Evolutionary conservation across 1,140 invertebrate genomes (phyloP).

Genomic region (Augochlora pura): DNA sequence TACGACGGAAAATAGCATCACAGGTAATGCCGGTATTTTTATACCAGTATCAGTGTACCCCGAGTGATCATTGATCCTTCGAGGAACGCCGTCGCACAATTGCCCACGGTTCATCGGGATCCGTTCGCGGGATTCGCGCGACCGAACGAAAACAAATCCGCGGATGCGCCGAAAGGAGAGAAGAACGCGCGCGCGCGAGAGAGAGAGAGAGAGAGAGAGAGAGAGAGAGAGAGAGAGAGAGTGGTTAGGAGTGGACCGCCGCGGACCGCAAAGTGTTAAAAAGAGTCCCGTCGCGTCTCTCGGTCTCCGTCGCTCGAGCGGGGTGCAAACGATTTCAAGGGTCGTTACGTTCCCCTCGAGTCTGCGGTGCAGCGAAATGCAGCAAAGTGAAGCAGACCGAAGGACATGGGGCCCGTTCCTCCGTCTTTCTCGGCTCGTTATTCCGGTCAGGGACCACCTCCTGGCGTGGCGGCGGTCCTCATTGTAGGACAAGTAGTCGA

Average conservation of each 20-base stretch:
- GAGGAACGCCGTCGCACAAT: too few species aligned
- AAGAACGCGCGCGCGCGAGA: too few species aligned
- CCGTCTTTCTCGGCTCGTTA: slow-evolving; percentile 60
- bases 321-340: slow-evolving; percentile 34
- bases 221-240: neutral
- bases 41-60: too few species aligned
- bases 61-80: too few species aligned
- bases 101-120: too few species aligned
- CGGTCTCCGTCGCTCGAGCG: neutral
- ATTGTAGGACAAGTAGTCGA: slow-evolving; percentile 69
- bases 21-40: too few species aligned
- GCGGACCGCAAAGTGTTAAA: slow-evolving; percentile 2
- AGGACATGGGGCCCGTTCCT: slow-evolving; percentile 28
- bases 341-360: slow-evolving; percentile 30
- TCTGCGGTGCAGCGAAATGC: slow-evolving; percentile 17
- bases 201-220: too few species aligned
- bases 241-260: neutral
- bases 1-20: too few species aligned
- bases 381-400: slow-evolving; percentile 14
- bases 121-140: too few species aligned
- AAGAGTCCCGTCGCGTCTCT: neutral
- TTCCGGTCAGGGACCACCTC: slow-evolving; percentile 66
- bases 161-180: too few species aligned
- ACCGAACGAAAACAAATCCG: too few species aligned
- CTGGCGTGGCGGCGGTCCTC: slow-evolving; percentile 64